Evolutionary conservation across 2,888 invertebrate genomes (phyloP).

Genomic region (Drosophila conformis): DNA sequence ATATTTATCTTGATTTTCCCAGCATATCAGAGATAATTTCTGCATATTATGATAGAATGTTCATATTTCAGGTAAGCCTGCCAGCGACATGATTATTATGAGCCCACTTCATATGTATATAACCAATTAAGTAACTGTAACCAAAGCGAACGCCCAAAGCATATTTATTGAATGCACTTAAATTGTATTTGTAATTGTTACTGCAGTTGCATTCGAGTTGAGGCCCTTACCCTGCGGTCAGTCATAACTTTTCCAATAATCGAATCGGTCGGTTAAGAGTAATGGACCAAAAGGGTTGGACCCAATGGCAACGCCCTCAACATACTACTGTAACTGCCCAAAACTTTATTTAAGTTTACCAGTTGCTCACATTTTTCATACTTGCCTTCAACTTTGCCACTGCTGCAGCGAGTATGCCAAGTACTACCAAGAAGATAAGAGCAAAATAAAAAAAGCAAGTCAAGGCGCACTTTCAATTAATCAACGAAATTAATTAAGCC

Average conservation of each 20-base stretch:
- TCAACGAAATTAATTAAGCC: conserved; percentile 79
- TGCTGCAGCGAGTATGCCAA: conserved; percentile 41
- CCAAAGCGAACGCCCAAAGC: conserved; percentile 24
- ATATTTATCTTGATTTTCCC: background rate
- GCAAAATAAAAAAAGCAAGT: conserved; percentile 13
- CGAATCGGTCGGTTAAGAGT: conserved; percentile 64
- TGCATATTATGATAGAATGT: background rate
- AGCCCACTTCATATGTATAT: conserved; percentile 9
- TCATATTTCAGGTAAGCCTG: background rate
- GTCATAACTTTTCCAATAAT: conserved; percentile 65
- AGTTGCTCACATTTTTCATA: conserved; percentile 54
- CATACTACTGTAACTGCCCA: conserved; percentile 71
- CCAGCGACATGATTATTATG: conserved; percentile 6
- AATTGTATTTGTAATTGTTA: conserved; percentile 54
- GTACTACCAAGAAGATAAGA: conserved; percentile 15
- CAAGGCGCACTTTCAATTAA: conserved; percentile 77
- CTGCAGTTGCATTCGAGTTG: conserved; percentile 20
- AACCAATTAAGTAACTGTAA: conserved; percentile 37
- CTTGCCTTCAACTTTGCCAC: conserved; percentile 74
- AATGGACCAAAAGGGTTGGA: conserved; percentile 67
- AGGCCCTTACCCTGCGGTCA: conserved; percentile 44
- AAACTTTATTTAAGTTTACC: conserved; percentile 12
- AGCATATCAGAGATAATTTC: background rate
- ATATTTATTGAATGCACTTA: conserved; percentile 44
- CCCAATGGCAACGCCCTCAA: conserved; percentile 67